Conservation (phyloP, 2,888 invertebrate species). For the Didymodactylos carnosus region DNA sequence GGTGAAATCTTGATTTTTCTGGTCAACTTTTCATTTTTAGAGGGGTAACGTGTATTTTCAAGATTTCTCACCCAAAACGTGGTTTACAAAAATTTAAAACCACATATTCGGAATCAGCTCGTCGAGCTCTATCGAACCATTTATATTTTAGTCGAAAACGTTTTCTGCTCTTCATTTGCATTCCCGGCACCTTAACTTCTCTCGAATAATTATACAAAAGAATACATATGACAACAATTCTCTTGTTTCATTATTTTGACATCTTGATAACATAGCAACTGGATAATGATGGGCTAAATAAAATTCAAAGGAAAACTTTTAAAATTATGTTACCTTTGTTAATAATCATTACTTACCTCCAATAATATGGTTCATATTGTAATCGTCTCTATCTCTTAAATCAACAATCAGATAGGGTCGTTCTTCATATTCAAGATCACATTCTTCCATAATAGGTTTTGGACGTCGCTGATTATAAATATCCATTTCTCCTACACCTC, state of each 20-base stretch:
- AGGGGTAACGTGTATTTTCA: background rate
- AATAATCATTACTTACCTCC: slow-evolving; percentile 18
- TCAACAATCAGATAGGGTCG: slow-evolving; percentile 36
- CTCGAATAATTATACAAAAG: slow-evolving; percentile 19
- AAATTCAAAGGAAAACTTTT: slow-evolving; percentile 16
- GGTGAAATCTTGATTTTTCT: background rate
- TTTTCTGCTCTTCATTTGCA: no score
- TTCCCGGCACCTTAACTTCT: no score
- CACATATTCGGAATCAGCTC: background rate
- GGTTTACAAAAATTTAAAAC: background rate
- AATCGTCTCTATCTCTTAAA: slow-evolving; percentile 32
- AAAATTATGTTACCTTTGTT: background rate
- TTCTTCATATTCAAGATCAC: slow-evolving; percentile 6
- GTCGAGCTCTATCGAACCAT: background rate
- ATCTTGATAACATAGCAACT: slow-evolving; percentile 30
- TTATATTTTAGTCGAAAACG: no score
- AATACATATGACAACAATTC: slow-evolving; percentile 35
- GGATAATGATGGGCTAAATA: slow-evolving; percentile 34
- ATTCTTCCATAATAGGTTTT: background rate
- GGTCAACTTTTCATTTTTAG: background rate
- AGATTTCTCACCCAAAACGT: background rate
- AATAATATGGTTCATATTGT: slow-evolving; percentile 31
- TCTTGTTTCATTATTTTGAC: slow-evolving; percentile 34
- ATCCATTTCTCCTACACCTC: slow-evolving; percentile 33
- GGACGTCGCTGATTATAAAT: slow-evolving; percentile 15